Percentiles rank a stretch among this genome's conserved stretches.
Evolutionary conservation across 2,888 invertebrate species (phyloP).

Genomic region (Podotricha telesiphe): DNA sequence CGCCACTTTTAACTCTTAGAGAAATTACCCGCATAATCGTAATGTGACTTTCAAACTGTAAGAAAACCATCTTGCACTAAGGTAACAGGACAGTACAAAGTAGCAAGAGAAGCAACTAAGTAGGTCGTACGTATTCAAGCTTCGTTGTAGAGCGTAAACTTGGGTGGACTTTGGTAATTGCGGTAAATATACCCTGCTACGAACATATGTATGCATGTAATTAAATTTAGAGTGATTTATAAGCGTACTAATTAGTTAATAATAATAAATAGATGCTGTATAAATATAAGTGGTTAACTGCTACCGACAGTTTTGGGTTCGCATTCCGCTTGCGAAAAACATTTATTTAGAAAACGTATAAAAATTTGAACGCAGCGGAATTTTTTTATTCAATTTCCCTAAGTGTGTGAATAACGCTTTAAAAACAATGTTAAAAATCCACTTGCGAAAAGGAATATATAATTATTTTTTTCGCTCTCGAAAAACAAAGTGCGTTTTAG

Average conservation of each 20-base stretch:
- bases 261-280: too few species aligned
- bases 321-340: too few species aligned
- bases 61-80: constrained; percentile 19
- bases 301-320: too few species aligned
- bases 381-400: too few species aligned
- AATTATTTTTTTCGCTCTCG: too few species aligned
- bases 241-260: neutral
- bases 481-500: too few species aligned
- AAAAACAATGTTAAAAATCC: too few species aligned
- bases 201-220: constrained; percentile 8
- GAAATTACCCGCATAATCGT: neutral
- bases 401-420: too few species aligned
- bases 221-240: constrained; percentile 4
- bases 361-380: too few species aligned
- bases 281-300: too few species aligned
- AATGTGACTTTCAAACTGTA: constrained; percentile 24
- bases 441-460: too few species aligned
- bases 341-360: too few species aligned
- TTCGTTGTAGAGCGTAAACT: constrained; percentile 24
- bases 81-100: constrained; percentile 22
- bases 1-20: neutral
- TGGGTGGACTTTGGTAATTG: constrained; percentile 24
- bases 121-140: constrained; percentile 28
- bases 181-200: neutral
- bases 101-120: constrained; percentile 19